Percentiles rank a stretch among this genome's conserved stretches.
phyloP scores from a whole-genome alignment of 2,797 vertebrate species.

The Urophycis tenuis region DNA sequence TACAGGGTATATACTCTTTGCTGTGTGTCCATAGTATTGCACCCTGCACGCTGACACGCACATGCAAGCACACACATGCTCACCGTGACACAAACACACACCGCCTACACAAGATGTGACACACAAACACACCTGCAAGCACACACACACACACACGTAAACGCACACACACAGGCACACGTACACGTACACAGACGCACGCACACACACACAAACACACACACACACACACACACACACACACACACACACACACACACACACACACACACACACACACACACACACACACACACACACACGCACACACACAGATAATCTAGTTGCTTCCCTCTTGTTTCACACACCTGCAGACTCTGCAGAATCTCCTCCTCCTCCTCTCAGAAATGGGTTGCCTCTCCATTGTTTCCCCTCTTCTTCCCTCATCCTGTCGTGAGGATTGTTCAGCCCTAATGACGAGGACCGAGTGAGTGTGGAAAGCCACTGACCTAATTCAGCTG shows the following conservation, averaged over 20 bases:
- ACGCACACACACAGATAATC: neutral
- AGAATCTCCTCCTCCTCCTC: conserved; percentile 19
- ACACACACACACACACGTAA: no score
- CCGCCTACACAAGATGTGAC: no score
- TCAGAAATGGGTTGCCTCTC: conserved; percentile 44
- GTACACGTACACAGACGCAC: neutral
- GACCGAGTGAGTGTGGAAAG: conserved; percentile 31
- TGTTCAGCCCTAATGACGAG: conserved; percentile 34
- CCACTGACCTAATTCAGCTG: conserved; percentile 46
- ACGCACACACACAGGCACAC: neutral
- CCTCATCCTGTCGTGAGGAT: conserved; percentile 9
- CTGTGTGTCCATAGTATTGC: neutral
- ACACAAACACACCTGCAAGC: no score
- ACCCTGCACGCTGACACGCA: neutral
- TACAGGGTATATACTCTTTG: neutral
- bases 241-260: no score
- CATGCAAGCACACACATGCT: no score
- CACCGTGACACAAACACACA: no score
- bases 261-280: conserved; percentile 3
- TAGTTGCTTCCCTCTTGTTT: conserved; percentile 12
- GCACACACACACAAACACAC: neutral
- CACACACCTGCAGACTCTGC: conserved; percentile 39
- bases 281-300: neutral
- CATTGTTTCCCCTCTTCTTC: conserved; percentile 34
- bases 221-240: neutral